Evolutionary conservation across 2,113 vertebrate species (phyloP), one percentile per base, ranked within the genome.

Genomic region (Malurus alboscapulatus): DNA sequence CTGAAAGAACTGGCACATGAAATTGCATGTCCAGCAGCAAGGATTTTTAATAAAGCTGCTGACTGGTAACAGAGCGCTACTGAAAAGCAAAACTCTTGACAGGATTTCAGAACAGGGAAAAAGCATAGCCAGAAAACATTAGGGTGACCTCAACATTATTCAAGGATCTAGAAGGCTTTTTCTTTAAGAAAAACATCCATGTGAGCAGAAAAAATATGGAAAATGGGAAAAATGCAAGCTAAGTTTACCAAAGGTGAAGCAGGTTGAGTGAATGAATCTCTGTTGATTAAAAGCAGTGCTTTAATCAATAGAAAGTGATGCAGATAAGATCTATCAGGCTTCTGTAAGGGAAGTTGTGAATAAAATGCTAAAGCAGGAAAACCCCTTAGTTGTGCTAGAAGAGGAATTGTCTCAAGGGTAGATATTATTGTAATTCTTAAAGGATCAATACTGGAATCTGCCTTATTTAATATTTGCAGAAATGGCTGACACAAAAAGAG

Each of bases 1-100:
- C 67, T 90, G 79, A 94, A 90, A 92, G 85, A 93, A 84, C 38
- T 76, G 67, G 83, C 88, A 96, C 55, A 81, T 92, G 76, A 95
- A 96, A 95, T 86, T 81, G 59, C 75, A 86, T 92, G 90, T 94
- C 93, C 94, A 92, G 90, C 94, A 96, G 88, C 79, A 94, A 93
- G 51, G 40, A 87, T 88, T 96, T 87, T 90, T 73, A 83, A 92
- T 90, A 85, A 85, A 92, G 85, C 87, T 93, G 75, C 78, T 84
- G 83, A 80, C 44, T 83, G 90, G 78, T 68, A 77, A 71, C 4
- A 3, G 32, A 62, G 62, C 54, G 82, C 45, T 53, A 17, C 69
- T 79, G 71, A 73, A 82, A 79, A 91, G 58, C n/a, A 92, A 90
- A 73, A 22, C 32, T 71, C 73, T 77, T 5, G 1, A 51, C 54